A percentile compares a stretch with the other conserved stretches of the same genome.
phyloP scores from a whole-genome alignment of 1,140 invertebrate genomes.

The Anagrus nilaparvatae region DNA sequence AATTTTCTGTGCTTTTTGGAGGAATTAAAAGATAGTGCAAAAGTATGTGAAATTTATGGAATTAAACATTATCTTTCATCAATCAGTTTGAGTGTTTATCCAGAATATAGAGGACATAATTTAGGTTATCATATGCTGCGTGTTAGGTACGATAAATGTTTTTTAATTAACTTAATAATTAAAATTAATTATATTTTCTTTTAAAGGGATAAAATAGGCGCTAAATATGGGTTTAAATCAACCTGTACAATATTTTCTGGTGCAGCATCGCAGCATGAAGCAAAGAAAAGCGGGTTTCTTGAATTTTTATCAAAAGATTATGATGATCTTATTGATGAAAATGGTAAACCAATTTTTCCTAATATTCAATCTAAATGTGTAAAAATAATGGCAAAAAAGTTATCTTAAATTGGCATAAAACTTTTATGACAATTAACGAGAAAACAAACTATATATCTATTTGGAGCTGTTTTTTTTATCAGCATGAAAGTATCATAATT shows the following conservation, averaged over 20 bases:
- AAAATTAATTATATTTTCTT: too few relatives aligned
- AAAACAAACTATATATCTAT: too few relatives aligned
- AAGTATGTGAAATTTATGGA: constrained; percentile 23
- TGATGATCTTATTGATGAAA: constrained; percentile 11
- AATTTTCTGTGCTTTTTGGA: constrained; percentile 5
- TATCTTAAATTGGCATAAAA: too few relatives aligned
- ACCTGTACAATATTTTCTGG: constrained; percentile 22
- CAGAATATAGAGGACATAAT: constrained; percentile 27
- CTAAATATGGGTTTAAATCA: constrained; percentile 17
- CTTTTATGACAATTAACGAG: too few relatives aligned
- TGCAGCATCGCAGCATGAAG: constrained; percentile 18
- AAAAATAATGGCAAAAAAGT: constrained; percentile 21
- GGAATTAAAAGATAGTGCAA: constrained; percentile 3
- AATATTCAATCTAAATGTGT: constrained; percentile 8
- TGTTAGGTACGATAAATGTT: constrained; percentile 28
- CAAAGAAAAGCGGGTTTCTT: constrained; percentile 17
- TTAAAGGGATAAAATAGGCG: constrained; percentile 18
- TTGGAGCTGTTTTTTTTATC: too few relatives aligned
- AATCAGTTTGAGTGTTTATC: constrained; percentile 27
- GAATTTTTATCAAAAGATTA: constrained; percentile 7
- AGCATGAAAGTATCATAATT: too few relatives aligned
- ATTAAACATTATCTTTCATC: constrained; percentile 27
- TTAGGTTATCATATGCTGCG: constrained; percentile 25
- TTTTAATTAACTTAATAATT: too few relatives aligned
- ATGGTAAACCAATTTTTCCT: constrained; percentile 15